phyloP scores from a whole-genome alignment of 2,797 vertebrate species.

The Oceanodroma leucorhoa region DNA sequence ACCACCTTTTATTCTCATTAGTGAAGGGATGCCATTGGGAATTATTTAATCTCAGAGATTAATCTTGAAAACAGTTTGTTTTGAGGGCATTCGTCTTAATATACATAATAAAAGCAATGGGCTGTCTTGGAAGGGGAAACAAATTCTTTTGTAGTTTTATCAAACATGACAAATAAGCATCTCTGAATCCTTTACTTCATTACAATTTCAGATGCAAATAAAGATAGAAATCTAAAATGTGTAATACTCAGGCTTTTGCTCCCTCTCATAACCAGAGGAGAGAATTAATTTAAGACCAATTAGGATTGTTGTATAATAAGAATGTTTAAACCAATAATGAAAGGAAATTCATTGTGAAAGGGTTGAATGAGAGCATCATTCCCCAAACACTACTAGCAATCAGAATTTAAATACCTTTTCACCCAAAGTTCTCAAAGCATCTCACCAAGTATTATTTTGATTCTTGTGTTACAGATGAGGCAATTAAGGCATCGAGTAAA shows the following conservation, averaged over 20 bases:
- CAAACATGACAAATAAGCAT: background rate
- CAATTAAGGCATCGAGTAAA: background rate
- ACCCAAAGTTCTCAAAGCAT: background rate
- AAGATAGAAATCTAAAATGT: background rate
- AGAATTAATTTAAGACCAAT: conserved; percentile 10
- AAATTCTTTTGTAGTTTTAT: background rate
- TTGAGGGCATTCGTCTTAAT: background rate
- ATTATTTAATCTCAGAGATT: background rate
- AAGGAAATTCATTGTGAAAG: background rate
- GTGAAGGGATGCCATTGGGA: background rate
- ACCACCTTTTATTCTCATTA: background rate
- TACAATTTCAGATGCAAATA: conserved; percentile 29
- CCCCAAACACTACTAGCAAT: background rate
- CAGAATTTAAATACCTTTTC: background rate
- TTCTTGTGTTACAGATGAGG: background rate
- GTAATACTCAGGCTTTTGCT: conserved; percentile 11
- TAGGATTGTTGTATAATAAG: background rate
- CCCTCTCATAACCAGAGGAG: background rate
- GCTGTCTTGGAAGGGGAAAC: background rate
- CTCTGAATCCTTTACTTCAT: background rate
- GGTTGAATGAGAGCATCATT: background rate
- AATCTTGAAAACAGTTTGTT: background rate
- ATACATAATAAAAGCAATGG: background rate
- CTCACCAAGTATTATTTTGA: background rate
- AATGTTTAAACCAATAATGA: conserved; percentile 1